A percentile compares a stretch with the other conserved stretches of the same genome.
Conservation (phyloP, 2,113 vertebrate species). For the Limanda limanda region DNA sequence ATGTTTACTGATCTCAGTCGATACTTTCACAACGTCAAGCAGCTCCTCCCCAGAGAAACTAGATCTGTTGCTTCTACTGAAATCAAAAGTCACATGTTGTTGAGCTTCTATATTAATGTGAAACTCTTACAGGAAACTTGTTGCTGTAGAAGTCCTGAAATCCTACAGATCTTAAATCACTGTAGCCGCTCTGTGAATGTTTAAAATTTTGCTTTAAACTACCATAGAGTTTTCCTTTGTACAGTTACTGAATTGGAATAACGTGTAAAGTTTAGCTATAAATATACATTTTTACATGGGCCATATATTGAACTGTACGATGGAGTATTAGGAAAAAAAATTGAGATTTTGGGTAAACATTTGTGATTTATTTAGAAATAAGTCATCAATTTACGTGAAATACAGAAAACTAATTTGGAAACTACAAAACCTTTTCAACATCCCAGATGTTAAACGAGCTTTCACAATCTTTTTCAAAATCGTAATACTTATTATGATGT, state of each 20-base stretch:
- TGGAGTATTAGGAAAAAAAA: too few relatives aligned
- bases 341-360: too few relatives aligned
- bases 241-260: slow-evolving; percentile 17
- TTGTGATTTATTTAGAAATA: too few relatives aligned
- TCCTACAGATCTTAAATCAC: slow-evolving; percentile 46
- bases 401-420: too few relatives aligned
- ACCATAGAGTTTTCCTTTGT: not conserved
- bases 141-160: slow-evolving; percentile 38
- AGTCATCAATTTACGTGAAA: too few relatives aligned
- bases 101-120: slow-evolving; percentile 21
- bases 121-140: slow-evolving; percentile 22
- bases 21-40: slow-evolving; percentile 30
- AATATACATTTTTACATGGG: too few relatives aligned
- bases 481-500: too few relatives aligned
- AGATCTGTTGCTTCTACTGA: slow-evolving; percentile 23
- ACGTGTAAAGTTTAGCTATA: slow-evolving; percentile 7
- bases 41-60: slow-evolving; percentile 34
- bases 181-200: slow-evolving; percentile 9
- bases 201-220: not conserved
- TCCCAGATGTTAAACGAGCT: too few relatives aligned
- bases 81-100: slow-evolving; percentile 7
- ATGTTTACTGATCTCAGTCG: slow-evolving; percentile 30
- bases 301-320: too few relatives aligned
- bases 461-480: too few relatives aligned
- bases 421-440: too few relatives aligned